These are phyloP conservation scores for Coelopa frigida DNA, from an alignment of 1,140 invertebrate species.

Conservation along the genomic window DNA sequence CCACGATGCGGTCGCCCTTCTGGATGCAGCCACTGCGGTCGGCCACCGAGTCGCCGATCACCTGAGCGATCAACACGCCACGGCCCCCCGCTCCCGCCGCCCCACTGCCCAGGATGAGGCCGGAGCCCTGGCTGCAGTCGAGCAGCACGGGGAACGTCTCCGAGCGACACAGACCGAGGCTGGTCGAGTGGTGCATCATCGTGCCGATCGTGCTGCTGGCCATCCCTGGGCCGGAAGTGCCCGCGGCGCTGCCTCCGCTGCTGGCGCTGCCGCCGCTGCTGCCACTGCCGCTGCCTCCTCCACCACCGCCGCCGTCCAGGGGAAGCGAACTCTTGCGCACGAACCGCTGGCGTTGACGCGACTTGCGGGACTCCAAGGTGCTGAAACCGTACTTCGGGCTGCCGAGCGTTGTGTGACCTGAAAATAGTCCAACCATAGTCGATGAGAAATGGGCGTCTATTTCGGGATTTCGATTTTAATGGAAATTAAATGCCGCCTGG, in stretches of 20 bases:
- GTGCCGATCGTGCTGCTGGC: background rate
- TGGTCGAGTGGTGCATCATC: constrained; percentile 20
- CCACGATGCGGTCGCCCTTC: constrained; percentile 73
- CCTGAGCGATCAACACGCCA: constrained; percentile 33
- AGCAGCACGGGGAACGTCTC: constrained; percentile 42
- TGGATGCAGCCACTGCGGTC: constrained; percentile 67
- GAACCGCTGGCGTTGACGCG: constrained; percentile 36
- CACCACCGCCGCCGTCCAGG: constrained; percentile 19
- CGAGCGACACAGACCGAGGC: constrained; percentile 32
- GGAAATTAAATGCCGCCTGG: constrained; percentile 9
- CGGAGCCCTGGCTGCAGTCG: constrained; percentile 41
- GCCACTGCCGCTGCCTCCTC: background rate
- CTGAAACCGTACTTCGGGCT: constrained; percentile 45
- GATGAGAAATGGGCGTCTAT: background rate
- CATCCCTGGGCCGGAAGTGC: background rate
- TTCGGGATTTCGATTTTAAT: constrained; percentile 2
- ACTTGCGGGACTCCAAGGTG: constrained; percentile 42
- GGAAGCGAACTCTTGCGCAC: constrained; percentile 42
- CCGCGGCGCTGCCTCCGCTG: constrained; percentile 1
- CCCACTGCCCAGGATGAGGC: constrained; percentile 30
- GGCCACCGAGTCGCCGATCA: constrained; percentile 39
- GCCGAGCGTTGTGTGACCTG: constrained; percentile 37
- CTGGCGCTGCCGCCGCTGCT: background rate
- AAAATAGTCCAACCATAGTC: background rate
- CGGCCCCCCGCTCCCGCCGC: constrained; percentile 18